Evolutionary conservation across 2,797 vertebrate genomes (phyloP).

Genomic region (Rhynchonycteris naso): DNA sequence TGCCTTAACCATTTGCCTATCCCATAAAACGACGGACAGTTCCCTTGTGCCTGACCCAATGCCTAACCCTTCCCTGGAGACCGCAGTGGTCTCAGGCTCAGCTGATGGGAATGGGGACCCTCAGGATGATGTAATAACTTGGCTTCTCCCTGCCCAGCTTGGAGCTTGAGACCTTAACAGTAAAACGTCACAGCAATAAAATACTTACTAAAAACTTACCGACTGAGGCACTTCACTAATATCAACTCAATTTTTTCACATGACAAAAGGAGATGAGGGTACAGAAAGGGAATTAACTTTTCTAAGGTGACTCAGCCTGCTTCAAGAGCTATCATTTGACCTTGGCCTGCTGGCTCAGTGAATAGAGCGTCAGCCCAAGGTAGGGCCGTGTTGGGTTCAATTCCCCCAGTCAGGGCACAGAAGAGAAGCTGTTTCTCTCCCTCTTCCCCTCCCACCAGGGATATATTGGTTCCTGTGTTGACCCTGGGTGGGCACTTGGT

Average conservation of each 20-base stretch:
- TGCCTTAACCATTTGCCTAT: not conserved
- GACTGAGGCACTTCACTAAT: not conserved
- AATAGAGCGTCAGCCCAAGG: too few relatives aligned
- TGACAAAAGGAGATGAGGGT: not conserved
- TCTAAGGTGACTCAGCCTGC: not conserved
- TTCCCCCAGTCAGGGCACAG: too few relatives aligned
- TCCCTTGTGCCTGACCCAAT: not conserved
- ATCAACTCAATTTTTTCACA: not conserved
- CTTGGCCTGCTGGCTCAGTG: too few relatives aligned
- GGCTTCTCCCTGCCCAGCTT: not conserved
- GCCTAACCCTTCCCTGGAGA: not conserved
- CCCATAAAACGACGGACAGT: not conserved
- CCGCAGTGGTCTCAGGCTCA: accelerated
- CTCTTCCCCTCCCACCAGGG: too few relatives aligned
- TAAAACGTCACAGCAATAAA: not conserved
- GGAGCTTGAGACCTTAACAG: not conserved
- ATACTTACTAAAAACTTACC: not conserved
- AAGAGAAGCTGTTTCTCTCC: too few relatives aligned
- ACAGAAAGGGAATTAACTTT: not conserved
- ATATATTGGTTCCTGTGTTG: too few relatives aligned
- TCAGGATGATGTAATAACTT: not conserved
- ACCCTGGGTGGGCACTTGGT: too few relatives aligned
- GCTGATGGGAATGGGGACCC: not conserved
- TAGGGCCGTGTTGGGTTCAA: too few relatives aligned
- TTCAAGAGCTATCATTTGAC: too few relatives aligned